Base-by-base conservation (phyloP, 2,113 vertebrate genomes). In the Hoplias malabaricus region DNA sequence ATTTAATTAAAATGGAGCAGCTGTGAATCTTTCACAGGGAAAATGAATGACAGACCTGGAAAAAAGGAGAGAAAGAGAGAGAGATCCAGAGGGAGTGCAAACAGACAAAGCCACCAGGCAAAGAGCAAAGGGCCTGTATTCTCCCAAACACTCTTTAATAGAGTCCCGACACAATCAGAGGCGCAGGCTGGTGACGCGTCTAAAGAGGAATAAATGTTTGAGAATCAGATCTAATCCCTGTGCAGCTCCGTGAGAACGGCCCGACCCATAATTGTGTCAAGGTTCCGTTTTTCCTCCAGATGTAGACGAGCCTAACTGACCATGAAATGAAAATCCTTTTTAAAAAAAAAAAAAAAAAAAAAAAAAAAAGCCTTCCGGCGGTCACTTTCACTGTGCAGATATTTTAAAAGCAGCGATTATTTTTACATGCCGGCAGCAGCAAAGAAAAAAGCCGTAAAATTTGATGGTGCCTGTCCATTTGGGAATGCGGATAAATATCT, bases 291-390 rank as follows among this genome's bases (percentile, higher is more conserved):
- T 95, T 95, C 93, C 93, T 94, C 91, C 94, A 94, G 93, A 96
- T 96, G 94, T 86, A 95, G 93, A 94, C 50, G 94, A 94, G 94
- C 94, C 96, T 96, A 96, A 98, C 96, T 98, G 96, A 96, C 96
- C 96, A 94, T 98, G 96, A 98, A 98, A 98, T 98, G 94, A 96
- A 96, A 92, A 96, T 96, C 96, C 96, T 95, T 96, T 95, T 61
- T 42, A 8, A 1, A 16, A 13, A 40, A 40, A 95, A n/a, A n/a
- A n/a, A n/a, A n/a, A n/a, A n/a, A n/a, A n/a, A n/a, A n/a, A n/a
- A n/a, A n/a, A 95, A 94, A 96, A 96, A 77, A 96, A 95, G 94
- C 94, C 95, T 96, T 94, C 91, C 92, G 90, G 89, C 90, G 83
- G 86, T 91, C 90, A 77, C 89, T 92, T 91, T 90, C 86, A 87